Percentiles rank a stretch among this genome's conserved stretches.
Conservation (phyloP, 2,113 vertebrate species). For the Plecotus auritus region DNA sequence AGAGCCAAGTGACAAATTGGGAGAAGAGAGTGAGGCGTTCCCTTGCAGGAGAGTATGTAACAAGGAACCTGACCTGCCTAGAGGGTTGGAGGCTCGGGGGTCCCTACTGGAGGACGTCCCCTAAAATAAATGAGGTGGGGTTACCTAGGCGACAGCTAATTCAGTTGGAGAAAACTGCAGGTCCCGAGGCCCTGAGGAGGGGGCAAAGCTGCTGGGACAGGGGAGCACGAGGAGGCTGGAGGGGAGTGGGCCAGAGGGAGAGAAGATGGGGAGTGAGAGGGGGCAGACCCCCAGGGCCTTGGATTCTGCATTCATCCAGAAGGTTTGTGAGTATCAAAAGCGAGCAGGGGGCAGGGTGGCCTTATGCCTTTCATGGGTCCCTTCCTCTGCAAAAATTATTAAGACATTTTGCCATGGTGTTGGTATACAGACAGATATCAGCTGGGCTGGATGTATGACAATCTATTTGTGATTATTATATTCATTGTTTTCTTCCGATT, state of each 20-base stretch:
- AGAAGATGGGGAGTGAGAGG: not conserved
- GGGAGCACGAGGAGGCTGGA: not conserved
- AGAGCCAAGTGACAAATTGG: not conserved
- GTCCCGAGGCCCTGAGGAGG: not conserved
- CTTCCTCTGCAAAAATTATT: too few relatives aligned
- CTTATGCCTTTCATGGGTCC: not conserved
- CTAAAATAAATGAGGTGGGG: not conserved
- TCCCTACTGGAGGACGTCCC: not conserved
- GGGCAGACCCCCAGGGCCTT: not conserved
- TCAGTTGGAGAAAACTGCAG: not conserved
- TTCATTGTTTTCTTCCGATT: not conserved
- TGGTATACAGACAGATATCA: rapidly evolving
- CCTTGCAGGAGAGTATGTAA: not conserved
- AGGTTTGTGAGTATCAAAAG: not conserved
- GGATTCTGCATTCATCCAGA: not conserved
- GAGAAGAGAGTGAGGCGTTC: not conserved
- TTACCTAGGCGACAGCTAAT: not conserved
- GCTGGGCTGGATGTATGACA: not conserved
- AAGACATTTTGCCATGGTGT: not conserved
- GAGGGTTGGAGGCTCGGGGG: not conserved
- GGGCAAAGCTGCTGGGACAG: not conserved
- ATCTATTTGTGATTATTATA: not conserved
- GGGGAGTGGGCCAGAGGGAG: not conserved
- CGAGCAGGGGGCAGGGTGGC: not conserved
- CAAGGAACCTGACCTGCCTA: not conserved